Evolutionary conservation across 2,113 vertebrate species (phyloP).

Genomic region (Carassius gibelio): DNA sequence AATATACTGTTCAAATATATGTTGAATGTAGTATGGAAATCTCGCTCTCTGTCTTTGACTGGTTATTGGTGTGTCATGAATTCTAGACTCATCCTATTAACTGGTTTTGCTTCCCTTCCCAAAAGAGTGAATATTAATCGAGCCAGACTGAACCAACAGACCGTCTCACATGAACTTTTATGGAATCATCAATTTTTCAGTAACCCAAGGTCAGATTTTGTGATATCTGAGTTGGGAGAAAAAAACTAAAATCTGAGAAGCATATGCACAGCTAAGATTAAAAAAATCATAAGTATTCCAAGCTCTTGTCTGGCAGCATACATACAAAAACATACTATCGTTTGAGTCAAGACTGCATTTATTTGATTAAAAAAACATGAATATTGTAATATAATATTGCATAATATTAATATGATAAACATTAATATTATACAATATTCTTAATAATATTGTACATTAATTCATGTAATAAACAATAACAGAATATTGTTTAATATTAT

Average conservation of each 20-base stretch:
- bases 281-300: no score
- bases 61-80: slow-evolving; percentile 33
- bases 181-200: slow-evolving; percentile 9
- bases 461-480: no score
- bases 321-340: no score
- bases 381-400: neutral
- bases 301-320: no score
- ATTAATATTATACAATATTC: no score
- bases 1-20: neutral
- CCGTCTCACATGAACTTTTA: slow-evolving; percentile 16
- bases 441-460: no score
- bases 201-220: neutral
- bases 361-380: no score
- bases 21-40: neutral
- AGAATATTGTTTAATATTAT: no score
- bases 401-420: no score
- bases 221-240: neutral
- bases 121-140: slow-evolving; percentile 40
- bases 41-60: slow-evolving; percentile 15
- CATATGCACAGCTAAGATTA: neutral
- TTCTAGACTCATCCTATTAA: slow-evolving; percentile 42
- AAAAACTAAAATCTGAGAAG: neutral
- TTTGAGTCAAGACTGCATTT: no score
- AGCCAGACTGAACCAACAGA: neutral
- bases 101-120: slow-evolving; percentile 3